Evolutionary conservation across 2,888 invertebrate genomes (phyloP).

Genomic region (Xestia c-nigrum): DNA sequence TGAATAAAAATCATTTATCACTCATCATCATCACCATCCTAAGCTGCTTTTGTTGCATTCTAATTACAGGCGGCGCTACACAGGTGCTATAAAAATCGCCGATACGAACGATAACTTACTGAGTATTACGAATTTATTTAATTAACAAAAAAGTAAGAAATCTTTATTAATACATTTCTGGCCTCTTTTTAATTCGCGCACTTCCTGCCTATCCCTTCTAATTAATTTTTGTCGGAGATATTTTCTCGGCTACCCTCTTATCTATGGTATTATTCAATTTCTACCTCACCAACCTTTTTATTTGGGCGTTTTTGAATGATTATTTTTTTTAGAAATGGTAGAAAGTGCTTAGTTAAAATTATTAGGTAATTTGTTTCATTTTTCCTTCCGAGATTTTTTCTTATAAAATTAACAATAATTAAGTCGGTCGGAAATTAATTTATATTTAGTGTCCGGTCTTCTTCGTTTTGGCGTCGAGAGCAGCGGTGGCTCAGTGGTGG

Average conservation of each 20-base stretch:
- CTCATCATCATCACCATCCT: no score
- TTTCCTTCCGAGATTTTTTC: slow-evolving; percentile 13
- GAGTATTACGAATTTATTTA: no score
- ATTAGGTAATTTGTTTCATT: slow-evolving; percentile 27
- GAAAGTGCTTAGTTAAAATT: slow-evolving; percentile 25
- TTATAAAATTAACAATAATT: background rate
- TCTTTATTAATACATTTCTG: slow-evolving; percentile 42
- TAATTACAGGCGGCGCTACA: no score
- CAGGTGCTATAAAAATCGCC: no score
- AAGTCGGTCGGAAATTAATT: background rate
- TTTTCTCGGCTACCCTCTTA: slow-evolving; percentile 38
- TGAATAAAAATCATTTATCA: no score
- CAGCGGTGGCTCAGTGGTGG: no score
- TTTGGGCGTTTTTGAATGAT: background rate
- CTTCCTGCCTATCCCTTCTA: slow-evolving; percentile 53
- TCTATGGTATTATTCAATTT: slow-evolving; percentile 43
- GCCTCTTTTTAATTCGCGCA: slow-evolving; percentile 34
- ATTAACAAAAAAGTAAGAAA: slow-evolving; percentile 2
- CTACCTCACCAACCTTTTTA: slow-evolving; percentile 29
- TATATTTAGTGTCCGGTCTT: background rate
- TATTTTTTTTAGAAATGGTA: slow-evolving; percentile 13
- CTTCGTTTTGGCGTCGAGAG: background rate
- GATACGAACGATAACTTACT: no score
- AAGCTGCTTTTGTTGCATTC: no score
- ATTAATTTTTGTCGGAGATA: slow-evolving; percentile 61